Conservation (phyloP, 1,140 invertebrate species). For the Aphaenogaster ashmeadi region DNA sequence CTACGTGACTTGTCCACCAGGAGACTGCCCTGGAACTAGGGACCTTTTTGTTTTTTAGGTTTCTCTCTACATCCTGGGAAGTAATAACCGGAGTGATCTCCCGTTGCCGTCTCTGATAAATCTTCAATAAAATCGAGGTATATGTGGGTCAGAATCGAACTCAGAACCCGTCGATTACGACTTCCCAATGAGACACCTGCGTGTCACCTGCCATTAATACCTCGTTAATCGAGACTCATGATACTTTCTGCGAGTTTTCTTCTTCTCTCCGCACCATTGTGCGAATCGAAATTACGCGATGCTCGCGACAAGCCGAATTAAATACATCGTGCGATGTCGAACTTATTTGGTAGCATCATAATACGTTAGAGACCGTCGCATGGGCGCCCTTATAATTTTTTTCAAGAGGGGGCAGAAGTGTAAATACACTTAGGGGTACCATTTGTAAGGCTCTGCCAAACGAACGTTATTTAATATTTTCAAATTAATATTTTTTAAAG, state of each 20-base stretch:
- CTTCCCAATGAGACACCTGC: no score
- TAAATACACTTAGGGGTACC: no score
- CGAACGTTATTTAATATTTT: no score
- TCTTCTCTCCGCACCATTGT: background rate
- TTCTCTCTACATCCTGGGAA: background rate
- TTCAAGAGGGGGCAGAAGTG: no score
- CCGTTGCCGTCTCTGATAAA: background rate
- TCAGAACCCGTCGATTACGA: background rate
- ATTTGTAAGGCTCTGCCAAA: no score
- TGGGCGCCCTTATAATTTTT: background rate
- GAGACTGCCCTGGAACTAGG: background rate
- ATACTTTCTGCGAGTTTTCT: background rate
- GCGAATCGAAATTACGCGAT: background rate
- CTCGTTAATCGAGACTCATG: background rate
- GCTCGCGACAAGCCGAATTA: conserved; percentile 18
- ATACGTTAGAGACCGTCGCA: conserved; percentile 69
- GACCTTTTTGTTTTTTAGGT: background rate
- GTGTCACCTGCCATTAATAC: background rate
- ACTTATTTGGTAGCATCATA: conserved; percentile 79
- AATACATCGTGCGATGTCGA: background rate
- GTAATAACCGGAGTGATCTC: background rate
- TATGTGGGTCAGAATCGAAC: background rate
- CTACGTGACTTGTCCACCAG: background rate
- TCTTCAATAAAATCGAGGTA: no score
- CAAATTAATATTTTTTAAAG: no score